Base-by-base conservation (phyloP, 1,140 invertebrate genomes). In the Laupala kohalensis region DNA sequence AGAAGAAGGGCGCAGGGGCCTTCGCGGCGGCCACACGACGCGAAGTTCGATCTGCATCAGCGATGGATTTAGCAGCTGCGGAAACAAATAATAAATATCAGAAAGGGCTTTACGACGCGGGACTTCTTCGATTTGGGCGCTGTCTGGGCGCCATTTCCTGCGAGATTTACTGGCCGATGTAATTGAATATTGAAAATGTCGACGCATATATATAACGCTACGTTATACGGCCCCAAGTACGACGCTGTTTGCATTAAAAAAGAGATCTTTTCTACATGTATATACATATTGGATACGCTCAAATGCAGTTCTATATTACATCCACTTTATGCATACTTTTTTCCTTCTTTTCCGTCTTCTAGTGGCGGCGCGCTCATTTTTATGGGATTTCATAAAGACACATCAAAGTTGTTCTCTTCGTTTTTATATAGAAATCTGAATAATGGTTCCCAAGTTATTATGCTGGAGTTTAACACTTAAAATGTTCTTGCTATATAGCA, bases 151-250 rank as follows among this genome's bases (percentile, higher is more conserved):
- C 67, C 67, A 68, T 65, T 65, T 65, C 64, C 64, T 25, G 64
- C 64, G n/a, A 65, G 70, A 71, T 71, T 71, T 71, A 71, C 70
- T 63, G 70, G 24, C 70, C 9, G 15, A 71, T 71, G 70, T 71
- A 71, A 71, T 71, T 71, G 70, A 71, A 71, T 71, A 71, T 71
- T 71, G 70, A 71, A 71, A 66, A 65, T 66, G 70, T 71, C 63
- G 70, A 71, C 70, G 70, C n/a, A n/a, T 65, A 23, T 30, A 65
- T 62, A 71, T 27, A 68, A 68, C 19, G 26, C 29, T 68, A 37
- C 26, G 67, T 37, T 68, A 68, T 68, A 29, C 29, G 27, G 67
- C 67, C 25, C 12, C 67, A n/a, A 65, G n/a, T 65, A 25, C 64
- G n/a, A 65, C 23, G 64, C n/a, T 27, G 28, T 53, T 53, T 53